phyloP scores from a whole-genome alignment of 2,797 vertebrate genomes.

The Lepus oiostolus region DNA sequence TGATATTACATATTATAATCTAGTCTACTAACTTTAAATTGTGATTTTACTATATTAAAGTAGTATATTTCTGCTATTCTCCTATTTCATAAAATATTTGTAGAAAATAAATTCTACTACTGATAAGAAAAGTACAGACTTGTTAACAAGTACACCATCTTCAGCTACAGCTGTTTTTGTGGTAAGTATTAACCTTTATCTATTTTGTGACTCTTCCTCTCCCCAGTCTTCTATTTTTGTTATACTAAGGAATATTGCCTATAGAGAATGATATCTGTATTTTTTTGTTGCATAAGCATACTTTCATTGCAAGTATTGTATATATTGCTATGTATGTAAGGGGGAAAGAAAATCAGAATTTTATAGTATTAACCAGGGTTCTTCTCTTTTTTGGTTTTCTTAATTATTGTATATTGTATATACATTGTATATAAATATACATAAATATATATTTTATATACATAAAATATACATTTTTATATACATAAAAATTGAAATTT shows the following conservation, averaged over 20 bases:
- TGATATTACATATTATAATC: constrained; percentile 35
- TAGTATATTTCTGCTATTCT: constrained; percentile 41
- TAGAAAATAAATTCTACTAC: constrained; percentile 73
- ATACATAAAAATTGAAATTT: not conserved
- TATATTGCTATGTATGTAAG: not conserved
- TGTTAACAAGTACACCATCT: constrained; percentile 70
- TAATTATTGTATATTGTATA: not conserved
- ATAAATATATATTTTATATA: not conserved
- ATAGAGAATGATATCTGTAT: not conserved
- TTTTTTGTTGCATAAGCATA: constrained; percentile 8
- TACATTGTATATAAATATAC: not conserved
- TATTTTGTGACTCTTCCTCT: constrained; percentile 12
- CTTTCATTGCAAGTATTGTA: constrained; percentile 12
- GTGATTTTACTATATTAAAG: constrained; percentile 40
- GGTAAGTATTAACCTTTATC: constrained; percentile 76
- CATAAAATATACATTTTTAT: not conserved
- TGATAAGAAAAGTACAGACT: constrained; percentile 73
- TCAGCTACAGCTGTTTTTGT: constrained; percentile 75
- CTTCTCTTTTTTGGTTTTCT: not conserved
- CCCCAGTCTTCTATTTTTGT: constrained; percentile 23
- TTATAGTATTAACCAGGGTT: not conserved
- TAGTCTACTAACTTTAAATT: constrained; percentile 69
- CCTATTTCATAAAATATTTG: constrained; percentile 63
- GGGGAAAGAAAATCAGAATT: constrained; percentile 21
- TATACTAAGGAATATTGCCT: not conserved